phyloP scores from a whole-genome alignment of 2,113 vertebrate species.

The Romanogobio albipinnatus region DNA sequence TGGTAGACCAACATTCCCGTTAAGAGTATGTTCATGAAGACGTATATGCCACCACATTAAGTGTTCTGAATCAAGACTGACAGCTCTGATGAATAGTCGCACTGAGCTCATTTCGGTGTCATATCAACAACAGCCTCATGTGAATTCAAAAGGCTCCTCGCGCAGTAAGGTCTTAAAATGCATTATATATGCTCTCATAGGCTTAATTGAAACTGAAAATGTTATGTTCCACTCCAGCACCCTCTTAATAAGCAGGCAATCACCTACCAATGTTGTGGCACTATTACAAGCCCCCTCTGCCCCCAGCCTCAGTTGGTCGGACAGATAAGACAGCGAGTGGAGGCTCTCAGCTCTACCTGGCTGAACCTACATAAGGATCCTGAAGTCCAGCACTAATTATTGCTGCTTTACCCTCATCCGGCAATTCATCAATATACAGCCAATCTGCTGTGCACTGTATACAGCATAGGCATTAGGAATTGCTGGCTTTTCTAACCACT shows the following conservation, averaged over 20 bases:
- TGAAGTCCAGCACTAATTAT: slow-evolving; percentile 57
- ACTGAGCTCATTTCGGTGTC: slow-evolving; percentile 54
- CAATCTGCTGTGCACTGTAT: slow-evolving; percentile 40
- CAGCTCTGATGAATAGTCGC: slow-evolving; percentile 46
- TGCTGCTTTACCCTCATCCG: slow-evolving; percentile 49
- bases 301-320: slow-evolving; percentile 51
- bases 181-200: slow-evolving; percentile 75
- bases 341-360: slow-evolving; percentile 53
- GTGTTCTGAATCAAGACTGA: slow-evolving; percentile 51
- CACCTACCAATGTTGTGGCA: slow-evolving; percentile 67
- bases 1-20: no score
- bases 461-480: slow-evolving; percentile 15
- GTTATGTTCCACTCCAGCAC: slow-evolving; percentile 77
- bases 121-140: slow-evolving; percentile 55
- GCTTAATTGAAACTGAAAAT: slow-evolving; percentile 83
- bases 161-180: slow-evolving; percentile 63
- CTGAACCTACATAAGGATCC: slow-evolving; percentile 42
- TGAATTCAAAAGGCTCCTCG: slow-evolving; percentile 65
- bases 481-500: slow-evolving; percentile 28
- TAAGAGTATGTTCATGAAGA: neutral
- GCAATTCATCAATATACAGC: slow-evolving; percentile 56
- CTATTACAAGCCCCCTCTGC: slow-evolving; percentile 68
- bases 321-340: slow-evolving; percentile 52
- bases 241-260: slow-evolving; percentile 73
- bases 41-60: slow-evolving; percentile 47